Base-by-base conservation (phyloP, 2,888 invertebrate genomes). In the Druceiella hillmani region DNA sequence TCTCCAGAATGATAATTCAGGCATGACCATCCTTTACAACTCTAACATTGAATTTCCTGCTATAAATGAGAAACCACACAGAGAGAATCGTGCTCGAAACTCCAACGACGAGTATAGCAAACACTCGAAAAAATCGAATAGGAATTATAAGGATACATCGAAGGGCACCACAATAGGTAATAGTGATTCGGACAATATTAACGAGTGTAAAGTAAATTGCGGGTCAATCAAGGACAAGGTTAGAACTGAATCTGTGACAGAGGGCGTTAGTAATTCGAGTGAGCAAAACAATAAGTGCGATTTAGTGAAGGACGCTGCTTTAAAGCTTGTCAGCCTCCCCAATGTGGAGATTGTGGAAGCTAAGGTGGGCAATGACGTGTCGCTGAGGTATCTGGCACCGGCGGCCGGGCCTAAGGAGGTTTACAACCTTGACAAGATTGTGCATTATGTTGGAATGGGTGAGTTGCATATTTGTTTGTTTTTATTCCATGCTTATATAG, bases 391-490 rank as follows among this genome's bases (percentile, higher is more conserved):
- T 46, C 56, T 66, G 27, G 61, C 63, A 9, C 71, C 71, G 3
- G 58, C 62, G 28, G 56, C 55, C 45, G 50, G 59, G 45, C 51
- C 59, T 38, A 56, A 58, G 38, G 54, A 60, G 44, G 60, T 65
- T 50, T 69, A 71, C 58, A 75, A 76, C 56, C 74, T 76, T 53
- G 78, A 77, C 51, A 75, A 75, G 51, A 77, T 81, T 50, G 76
- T 80, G 41, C 69, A 73, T 49, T 81, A 75, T 53, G 75, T 81
- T 52, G 76, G 75, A 50, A 64, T 64, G 55, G 76, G 81, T 81
- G 57, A 74, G 74, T 64, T 36, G 9, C 6, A 20, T 20, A 7
- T 20, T 20, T 20, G 22, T 3, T 10, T 28, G 36, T 34, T 33
- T 41, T 26, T 26, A 12, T n/a, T n/a, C n/a, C n/a, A 32, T 20